Evolutionary conservation across 92 coral and sea anemone species (phyloP), one percentile per base, ranked within the genome.

Genomic region (Bergia sp.): DNA sequence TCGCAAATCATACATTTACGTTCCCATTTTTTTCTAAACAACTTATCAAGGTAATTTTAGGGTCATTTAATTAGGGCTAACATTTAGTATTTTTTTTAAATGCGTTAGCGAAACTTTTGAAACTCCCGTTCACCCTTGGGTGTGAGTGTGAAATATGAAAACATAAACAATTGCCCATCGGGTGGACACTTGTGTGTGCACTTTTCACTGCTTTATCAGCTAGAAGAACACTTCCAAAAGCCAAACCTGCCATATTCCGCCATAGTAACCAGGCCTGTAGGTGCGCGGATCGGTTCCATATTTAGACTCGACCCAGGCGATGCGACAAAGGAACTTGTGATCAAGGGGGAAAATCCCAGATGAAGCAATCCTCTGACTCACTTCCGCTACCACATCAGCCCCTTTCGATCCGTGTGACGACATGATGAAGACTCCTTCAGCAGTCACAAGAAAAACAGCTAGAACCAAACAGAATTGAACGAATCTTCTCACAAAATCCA

Each of bases 261-360:
- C 96, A 86, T 86, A 85, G 89, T 94, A 94, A 11, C 77, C 82
- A 21, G 82, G 61, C 86, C 96, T 92, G 86, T 92, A 92, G 5
- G 95, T 94, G 5, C 91, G 73, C 15, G 86, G 83, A 13, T 55
- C 91, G 39, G 67, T 71, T 8, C 96, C 96, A 53, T 94, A 94
- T 77, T 92, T 94, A 18, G 96, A 94, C 88, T 94, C 96, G 0
- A 94, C 96, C 96, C 96, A 94, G 72, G 96, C 96, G 13, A 94
- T 86, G 49, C 95, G 92, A 86, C 96, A 94, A 49, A 94, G 88
- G 81, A 94, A 94, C 91, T 90, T 90, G 91, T 92, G 83, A 36
- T 94, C 96, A 42, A 42, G 69, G 15, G 95, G 91, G 29, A 94
- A 94, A 65, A 92, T 89, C 18, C 90, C 85, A 8, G 92, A 77